Conservation (phyloP, 2,113 vertebrate genomes). For the Prunella fulvescens region DNA sequence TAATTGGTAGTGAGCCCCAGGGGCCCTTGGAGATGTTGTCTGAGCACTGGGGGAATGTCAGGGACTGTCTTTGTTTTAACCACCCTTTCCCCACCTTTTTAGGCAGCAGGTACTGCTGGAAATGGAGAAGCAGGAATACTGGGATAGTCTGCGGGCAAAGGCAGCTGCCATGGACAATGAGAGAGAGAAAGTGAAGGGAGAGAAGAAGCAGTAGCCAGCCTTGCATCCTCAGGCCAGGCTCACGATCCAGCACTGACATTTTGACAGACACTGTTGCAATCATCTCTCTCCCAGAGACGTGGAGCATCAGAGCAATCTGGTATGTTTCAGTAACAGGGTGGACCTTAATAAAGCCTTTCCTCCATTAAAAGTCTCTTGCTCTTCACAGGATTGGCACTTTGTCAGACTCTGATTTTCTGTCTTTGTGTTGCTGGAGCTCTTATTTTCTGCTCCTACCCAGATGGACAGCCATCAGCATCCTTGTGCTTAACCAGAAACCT, state of each 20-base stretch:
- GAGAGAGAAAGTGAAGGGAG: not conserved
- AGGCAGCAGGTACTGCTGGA: conserved; percentile 9
- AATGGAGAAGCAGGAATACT: conserved; percentile 2
- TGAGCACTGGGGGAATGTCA: not conserved
- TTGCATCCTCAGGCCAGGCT: not conserved
- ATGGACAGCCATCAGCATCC: not conserved
- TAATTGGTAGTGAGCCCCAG: not conserved
- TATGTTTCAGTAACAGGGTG: not conserved
- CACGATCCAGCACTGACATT: not conserved
- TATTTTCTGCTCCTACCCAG: not conserved
- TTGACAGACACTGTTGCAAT: not conserved
- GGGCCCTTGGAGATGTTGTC: not conserved
- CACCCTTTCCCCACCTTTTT: not conserved
- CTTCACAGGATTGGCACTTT: not conserved
- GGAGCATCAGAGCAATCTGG: not conserved
- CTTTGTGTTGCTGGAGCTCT: not conserved
- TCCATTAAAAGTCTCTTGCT: not conserved
- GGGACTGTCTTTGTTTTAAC: not conserved
- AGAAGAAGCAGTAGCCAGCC: not conserved
- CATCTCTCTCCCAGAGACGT: not conserved
- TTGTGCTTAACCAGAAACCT: not conserved
- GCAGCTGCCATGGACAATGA: conserved; percentile 14
- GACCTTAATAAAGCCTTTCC: not conserved
- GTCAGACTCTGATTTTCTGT: not conserved
- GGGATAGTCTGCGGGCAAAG: not conserved